Evolutionary conservation across 2,113 vertebrate species (phyloP).

Genomic region (Melanerpes formicivorus): DNA sequence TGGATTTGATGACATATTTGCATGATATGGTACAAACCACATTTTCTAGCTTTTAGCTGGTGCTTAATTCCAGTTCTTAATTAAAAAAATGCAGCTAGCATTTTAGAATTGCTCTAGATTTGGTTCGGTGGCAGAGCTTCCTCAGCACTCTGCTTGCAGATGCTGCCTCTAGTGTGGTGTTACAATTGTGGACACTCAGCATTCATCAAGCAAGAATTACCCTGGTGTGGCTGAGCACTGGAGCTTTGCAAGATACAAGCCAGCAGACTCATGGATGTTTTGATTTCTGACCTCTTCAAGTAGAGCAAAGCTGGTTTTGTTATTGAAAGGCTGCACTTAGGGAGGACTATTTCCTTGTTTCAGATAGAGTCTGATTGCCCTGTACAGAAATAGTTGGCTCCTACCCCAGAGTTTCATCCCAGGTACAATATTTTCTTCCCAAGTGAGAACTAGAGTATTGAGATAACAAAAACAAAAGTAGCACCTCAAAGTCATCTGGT

Average conservation of each 20-base stretch:
- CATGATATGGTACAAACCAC: accelerated
- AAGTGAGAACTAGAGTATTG: neutral
- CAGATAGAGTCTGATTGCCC: neutral
- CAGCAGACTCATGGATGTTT: neutral
- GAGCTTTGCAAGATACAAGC: neutral
- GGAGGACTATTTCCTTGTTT: neutral
- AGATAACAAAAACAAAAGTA: neutral
- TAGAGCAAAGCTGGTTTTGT: neutral
- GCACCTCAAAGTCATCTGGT: neutral
- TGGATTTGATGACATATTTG: neutral
- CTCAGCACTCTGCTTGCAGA: neutral
- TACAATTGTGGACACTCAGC: neutral
- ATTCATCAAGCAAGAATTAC: neutral
- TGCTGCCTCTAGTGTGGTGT: neutral
- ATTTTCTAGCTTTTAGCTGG: neutral
- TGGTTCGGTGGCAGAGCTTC: neutral
- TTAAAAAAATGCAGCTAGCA: neutral
- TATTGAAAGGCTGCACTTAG: neutral
- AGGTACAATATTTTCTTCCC: neutral
- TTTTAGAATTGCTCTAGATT: conserved; percentile 25
- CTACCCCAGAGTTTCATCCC: neutral
- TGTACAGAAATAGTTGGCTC: neutral
- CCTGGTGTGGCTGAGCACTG: neutral
- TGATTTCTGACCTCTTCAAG: conserved; percentile 25
- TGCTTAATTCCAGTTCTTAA: conserved; percentile 5